A percentile compares a stretch with the other conserved stretches of the same genome.
Evolutionary conservation across 53 echinoderm and acorn worm genomes (phyloP).

Genomic region (Astropecten irregularis): DNA sequence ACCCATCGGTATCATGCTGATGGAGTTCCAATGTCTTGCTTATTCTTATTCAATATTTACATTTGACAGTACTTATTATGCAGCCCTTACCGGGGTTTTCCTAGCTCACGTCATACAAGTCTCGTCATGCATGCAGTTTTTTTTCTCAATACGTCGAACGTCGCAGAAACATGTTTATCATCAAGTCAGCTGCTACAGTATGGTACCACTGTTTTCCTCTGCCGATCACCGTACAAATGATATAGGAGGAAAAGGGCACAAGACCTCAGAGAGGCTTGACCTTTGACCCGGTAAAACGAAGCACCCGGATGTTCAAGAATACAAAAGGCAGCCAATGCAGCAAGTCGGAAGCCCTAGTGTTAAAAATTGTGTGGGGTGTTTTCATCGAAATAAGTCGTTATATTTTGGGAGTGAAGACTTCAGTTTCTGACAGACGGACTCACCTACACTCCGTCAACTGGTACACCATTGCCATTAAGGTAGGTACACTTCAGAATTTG

Average conservation of each 20-base stretch:
- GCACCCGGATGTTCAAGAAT: constrained; percentile 57
- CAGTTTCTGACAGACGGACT: constrained; percentile 13
- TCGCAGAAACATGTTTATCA: constrained; percentile 48
- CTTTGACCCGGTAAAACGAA: constrained; percentile 24
- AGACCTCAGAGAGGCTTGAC: constrained; percentile 8
- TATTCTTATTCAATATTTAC: too few species aligned
- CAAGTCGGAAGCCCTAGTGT: background rate
- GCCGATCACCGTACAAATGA: background rate
- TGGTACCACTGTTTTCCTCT: constrained; percentile 22
- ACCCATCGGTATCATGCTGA: too few species aligned
- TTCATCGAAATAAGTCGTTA: too few species aligned
- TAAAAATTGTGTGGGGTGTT: background rate
- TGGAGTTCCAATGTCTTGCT: too few species aligned
- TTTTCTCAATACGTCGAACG: too few species aligned
- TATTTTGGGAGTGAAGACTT: too few species aligned
- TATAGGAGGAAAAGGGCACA: too few species aligned
- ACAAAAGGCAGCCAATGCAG: constrained; percentile 17
- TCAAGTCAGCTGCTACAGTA: constrained; percentile 1
- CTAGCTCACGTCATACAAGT: constrained; percentile 3
- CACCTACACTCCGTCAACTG: background rate
- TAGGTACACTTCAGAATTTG: constrained; percentile 16
- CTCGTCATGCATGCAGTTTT: constrained; percentile 1
- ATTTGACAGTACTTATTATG: too few species aligned
- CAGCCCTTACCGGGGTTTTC: background rate
- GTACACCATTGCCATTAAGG: constrained; percentile 8